A percentile compares a stretch with the other conserved stretches of the same genome.
Evolutionary conservation across 1,140 invertebrate genomes (phyloP).

Genomic region (Epicauta chinensis): DNA sequence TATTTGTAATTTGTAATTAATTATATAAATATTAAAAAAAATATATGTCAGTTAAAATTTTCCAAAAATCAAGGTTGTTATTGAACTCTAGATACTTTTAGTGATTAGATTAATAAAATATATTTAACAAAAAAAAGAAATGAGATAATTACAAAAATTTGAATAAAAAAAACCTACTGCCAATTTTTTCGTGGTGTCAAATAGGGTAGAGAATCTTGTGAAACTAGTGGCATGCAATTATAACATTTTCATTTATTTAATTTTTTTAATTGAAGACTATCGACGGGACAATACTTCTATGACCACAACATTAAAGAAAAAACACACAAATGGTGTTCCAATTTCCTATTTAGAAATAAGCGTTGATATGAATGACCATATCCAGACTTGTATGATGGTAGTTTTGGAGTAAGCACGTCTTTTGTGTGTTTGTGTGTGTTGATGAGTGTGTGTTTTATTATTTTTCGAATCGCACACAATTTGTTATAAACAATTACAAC

Average conservation of each 20-base stretch:
- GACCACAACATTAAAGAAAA: too few relatives aligned
- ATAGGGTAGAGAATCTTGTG: conserved; percentile 36
- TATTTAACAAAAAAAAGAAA: conserved; percentile 14
- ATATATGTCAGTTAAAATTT: conserved; percentile 37
- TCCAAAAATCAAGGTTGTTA: conserved; percentile 39
- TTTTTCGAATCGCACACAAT: too few relatives aligned
- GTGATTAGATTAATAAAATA: conserved; percentile 31
- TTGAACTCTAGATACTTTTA: conserved; percentile 36
- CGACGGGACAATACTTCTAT: conserved; percentile 26
- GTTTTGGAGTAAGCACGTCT: conserved; percentile 12
- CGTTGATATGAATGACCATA: conserved; percentile 6
- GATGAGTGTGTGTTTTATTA: background rate
- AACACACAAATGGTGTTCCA: conserved; percentile 20
- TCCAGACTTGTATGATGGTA: conserved; percentile 2
- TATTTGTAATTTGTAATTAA: conserved; percentile 33
- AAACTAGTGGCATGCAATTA: conserved; percentile 25
- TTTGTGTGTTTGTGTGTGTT: conserved; percentile 2
- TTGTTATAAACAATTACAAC: too few relatives aligned
- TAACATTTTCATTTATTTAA: too few relatives aligned
- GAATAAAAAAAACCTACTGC: conserved; percentile 32
- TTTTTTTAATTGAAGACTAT: conserved; percentile 23
- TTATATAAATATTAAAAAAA: conserved; percentile 20
- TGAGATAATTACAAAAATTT: too few relatives aligned
- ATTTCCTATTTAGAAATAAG: conserved; percentile 22
- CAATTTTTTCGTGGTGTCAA: conserved; percentile 38